Evolutionary conservation across 92 coral and sea anemone species (phyloP), one percentile per base, ranked within the genome.

Genomic region (Epizoanthus illoricatus): DNA sequence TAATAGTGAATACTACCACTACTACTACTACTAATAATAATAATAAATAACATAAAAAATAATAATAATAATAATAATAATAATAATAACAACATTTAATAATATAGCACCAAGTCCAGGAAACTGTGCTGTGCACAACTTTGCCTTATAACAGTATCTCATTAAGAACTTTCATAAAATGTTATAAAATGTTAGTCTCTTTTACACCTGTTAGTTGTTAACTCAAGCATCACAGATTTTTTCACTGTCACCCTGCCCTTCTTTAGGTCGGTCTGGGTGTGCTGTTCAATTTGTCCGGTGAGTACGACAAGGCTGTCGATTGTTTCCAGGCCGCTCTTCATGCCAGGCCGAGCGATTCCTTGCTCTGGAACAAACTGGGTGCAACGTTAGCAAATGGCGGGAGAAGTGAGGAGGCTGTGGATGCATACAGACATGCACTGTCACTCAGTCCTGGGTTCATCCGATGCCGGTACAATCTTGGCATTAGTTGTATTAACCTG

Each of bases 361-460:
- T 94, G 33, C 86, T 96, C 7, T 96, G 99, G 98, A 96, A 96
- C 75, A 91, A 93, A 79, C 94, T 96, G 66, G 99, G 99, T 19
- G 99, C 99, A 23, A 96, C 99, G 24, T 79, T 96, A 74, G 99
- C 99, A 68, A 96, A 96, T 63, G 99, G 99, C 66, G 99, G 99
- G 67, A 92, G 97, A 84, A 96, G 99, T 68, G 99, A 96, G 83
- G 99, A 96, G 85, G 99, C 99, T 62, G 99, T 96, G 33, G 99
- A 93, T 8, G 99, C 99, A 63, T 96, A 96, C 92, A 88, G 99
- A 63, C 99, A 96, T 83, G 98, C 99, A 80, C 88, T 96, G 79
- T 88, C 92, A 65, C 90, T 91, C 73, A 96, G 99, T 79, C 98
- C 99, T 3, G 99, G 99, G 18, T 96, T 93, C 42, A 92, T 96